Evolutionary conservation across 2,888 invertebrate species (phyloP).

Genomic region (Melinaea menophilus): DNA sequence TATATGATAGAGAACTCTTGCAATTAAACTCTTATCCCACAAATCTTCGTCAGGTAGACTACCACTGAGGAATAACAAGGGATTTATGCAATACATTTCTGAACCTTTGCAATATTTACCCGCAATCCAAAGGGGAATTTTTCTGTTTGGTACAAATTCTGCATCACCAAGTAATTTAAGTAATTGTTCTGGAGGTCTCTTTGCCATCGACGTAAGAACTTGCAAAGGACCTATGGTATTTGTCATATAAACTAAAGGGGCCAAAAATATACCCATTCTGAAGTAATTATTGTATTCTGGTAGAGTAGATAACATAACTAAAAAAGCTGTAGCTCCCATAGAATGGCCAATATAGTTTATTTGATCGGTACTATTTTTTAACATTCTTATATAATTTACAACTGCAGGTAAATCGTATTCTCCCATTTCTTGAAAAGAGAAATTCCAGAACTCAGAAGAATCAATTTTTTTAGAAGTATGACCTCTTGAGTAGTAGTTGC

Average conservation of each 20-base stretch:
- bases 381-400: constrained; percentile 50
- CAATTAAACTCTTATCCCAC: constrained; percentile 44
- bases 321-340: constrained; percentile 58
- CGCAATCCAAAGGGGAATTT: constrained; percentile 47
- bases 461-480: constrained; percentile 42
- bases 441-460: constrained; percentile 51
- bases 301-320: constrained; percentile 50
- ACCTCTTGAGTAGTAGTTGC: constrained; percentile 58
- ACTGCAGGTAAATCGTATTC: constrained; percentile 53
- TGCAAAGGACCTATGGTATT: constrained; percentile 49
- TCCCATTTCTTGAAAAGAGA: constrained; percentile 63
- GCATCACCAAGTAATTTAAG: constrained; percentile 44
- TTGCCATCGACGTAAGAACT: constrained; percentile 39
- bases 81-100: constrained; percentile 51
- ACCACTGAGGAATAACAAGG: constrained; percentile 56
- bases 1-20: constrained; percentile 48
- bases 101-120: constrained; percentile 48
- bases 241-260: constrained; percentile 54
- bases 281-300: constrained; percentile 53
- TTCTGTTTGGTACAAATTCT: constrained; percentile 51
- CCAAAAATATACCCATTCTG: constrained; percentile 53
- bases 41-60: constrained; percentile 34
- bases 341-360: constrained; percentile 62
- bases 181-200: constrained; percentile 38
- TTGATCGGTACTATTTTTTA: constrained; percentile 41